Percentiles rank a stretch among this genome's conserved stretches.
phyloP scores from a whole-genome alignment of 2,113 vertebrate genomes.

The Sinocyclocheilus anshuiensis region DNA sequence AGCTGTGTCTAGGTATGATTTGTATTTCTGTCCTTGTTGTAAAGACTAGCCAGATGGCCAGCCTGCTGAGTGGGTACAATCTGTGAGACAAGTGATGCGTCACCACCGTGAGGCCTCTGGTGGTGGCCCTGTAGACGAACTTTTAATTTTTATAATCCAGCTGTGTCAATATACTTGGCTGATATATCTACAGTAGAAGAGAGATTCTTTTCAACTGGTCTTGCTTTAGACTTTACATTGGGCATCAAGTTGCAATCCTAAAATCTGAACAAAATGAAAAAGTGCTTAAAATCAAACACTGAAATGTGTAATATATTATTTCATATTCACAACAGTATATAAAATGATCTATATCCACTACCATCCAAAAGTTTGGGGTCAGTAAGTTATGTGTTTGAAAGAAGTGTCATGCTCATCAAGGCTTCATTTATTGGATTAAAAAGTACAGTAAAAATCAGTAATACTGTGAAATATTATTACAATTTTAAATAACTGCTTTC shows the following conservation, averaged over 20 bases:
- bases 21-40: conserved; percentile 62
- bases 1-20: conserved; percentile 70
- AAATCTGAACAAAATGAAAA: neutral
- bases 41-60: conserved; percentile 72
- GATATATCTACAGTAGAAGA: neutral
- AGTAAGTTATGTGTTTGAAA: neutral
- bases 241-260: neutral
- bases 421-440: neutral
- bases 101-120: conserved; percentile 9
- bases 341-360: neutral
- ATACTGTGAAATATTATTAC: neutral
- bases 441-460: neutral
- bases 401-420: neutral
- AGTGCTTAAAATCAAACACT: neutral
- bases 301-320: neutral
- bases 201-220: neutral
- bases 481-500: neutral
- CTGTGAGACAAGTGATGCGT: conserved; percentile 68
- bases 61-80: conserved; percentile 70
- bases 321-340: neutral
- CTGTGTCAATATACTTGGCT: neutral
- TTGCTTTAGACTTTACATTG: neutral
- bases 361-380: neutral
- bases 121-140: neutral
- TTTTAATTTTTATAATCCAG: conserved; percentile 8